phyloP scores from a whole-genome alignment of 1,140 invertebrate genomes.

The Aphis craccivora region DNA sequence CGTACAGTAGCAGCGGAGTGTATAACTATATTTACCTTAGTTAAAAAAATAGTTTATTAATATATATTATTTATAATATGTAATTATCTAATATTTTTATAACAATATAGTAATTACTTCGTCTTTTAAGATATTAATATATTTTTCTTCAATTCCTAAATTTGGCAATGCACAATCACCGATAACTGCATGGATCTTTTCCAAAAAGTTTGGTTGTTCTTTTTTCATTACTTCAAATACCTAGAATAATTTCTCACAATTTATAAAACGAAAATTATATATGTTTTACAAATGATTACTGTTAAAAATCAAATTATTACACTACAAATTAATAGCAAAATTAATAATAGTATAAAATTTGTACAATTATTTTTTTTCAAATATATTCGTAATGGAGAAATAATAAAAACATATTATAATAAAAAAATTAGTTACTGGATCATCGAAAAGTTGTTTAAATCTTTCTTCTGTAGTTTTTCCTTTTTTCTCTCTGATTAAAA shows the following conservation, averaged over 20 bases:
- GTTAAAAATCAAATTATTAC: background rate
- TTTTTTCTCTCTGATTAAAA: conserved; percentile 82
- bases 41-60: background rate
- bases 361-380: background rate
- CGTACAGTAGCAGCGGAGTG: conserved; percentile 88
- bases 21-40: conserved; percentile 70
- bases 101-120: conserved; percentile 67
- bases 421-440: conserved; percentile 66
- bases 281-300: background rate
- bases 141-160: conserved; percentile 66
- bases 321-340: background rate
- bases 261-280: background rate
- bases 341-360: background rate
- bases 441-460: conserved; percentile 71
- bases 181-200: conserved; percentile 63
- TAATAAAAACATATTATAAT: background rate
- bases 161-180: conserved; percentile 68
- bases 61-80: background rate
- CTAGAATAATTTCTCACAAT: conserved; percentile 30
- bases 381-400: background rate
- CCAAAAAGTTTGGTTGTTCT: conserved; percentile 59
- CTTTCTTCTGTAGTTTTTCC: conserved; percentile 74
- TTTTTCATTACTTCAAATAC: conserved; percentile 59
- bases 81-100: background rate
- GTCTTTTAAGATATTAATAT: conserved; percentile 65